These are phyloP conservation scores for Nasonia vitripennis DNA, from an alignment of 1,140 invertebrate genomes.

Conservation along the genomic window DNA sequence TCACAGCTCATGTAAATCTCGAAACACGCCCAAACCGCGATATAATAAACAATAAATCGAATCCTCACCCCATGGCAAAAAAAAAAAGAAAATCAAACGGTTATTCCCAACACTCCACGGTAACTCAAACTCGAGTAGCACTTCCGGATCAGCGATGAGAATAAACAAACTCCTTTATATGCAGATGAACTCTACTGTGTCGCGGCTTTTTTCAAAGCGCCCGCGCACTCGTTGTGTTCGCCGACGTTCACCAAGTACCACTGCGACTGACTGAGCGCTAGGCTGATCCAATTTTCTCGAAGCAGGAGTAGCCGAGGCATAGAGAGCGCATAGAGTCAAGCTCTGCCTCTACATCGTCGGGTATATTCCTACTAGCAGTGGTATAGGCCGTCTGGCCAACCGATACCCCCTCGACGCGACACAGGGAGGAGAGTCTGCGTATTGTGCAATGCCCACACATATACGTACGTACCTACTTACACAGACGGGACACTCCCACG, in stretches of 20 bases:
- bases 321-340: neutral
- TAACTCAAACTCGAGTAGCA: neutral
- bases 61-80: conserved; percentile 1
- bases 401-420: neutral
- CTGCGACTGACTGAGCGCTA: conserved; percentile 27
- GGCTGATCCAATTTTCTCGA: conserved; percentile 8
- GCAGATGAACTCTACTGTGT: neutral
- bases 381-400: neutral
- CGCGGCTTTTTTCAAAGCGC: neutral
- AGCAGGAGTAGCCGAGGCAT: no score
- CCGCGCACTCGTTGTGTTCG: conserved; percentile 44
- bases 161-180: neutral
- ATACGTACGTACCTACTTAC: neutral
- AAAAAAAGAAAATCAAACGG: neutral
- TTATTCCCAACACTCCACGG: neutral
- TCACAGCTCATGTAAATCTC: no score
- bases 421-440: neutral
- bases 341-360: neutral
- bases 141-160: neutral
- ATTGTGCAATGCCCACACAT: neutral
- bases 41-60: neutral
- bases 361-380: no score
- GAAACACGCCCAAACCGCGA: no score
- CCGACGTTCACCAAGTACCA: conserved; percentile 48
- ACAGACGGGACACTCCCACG: neutral